Percentiles rank a stretch among this genome's conserved stretches.
phyloP scores from a whole-genome alignment of 1,140 invertebrate genomes.

The Cherax destructor region DNA sequence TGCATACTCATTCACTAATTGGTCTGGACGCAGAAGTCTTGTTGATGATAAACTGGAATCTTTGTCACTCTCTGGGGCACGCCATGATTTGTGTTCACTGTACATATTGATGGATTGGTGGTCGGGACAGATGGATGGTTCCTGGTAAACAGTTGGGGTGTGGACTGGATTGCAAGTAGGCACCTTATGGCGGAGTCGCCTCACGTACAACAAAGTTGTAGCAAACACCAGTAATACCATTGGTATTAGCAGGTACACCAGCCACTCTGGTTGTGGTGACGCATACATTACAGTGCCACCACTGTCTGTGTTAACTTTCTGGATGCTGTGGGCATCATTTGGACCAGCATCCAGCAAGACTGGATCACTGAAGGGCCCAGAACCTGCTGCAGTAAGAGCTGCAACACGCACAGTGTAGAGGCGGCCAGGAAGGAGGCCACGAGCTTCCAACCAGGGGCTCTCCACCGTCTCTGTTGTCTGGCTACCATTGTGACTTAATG shows the following conservation, averaged over 20 bases:
- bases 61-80: conserved; percentile 58
- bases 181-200: conserved; percentile 54
- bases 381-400: conserved; percentile 66
- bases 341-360: conserved; percentile 8
- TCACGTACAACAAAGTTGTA: conserved; percentile 58
- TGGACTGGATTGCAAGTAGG: conserved; percentile 52
- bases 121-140: conserved; percentile 62
- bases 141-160: conserved; percentile 35
- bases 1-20: conserved; percentile 67
- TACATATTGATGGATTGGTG: conserved; percentile 16
- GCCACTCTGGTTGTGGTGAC: conserved; percentile 17
- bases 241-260: conserved; percentile 62
- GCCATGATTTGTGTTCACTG: conserved; percentile 66
- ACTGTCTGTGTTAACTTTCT: background rate
- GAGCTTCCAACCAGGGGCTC: conserved; percentile 47
- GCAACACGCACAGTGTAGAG: too few relatives aligned
- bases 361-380: conserved; percentile 64
- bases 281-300: conserved; percentile 57
- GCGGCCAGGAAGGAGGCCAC: too few relatives aligned
- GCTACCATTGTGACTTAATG: background rate
- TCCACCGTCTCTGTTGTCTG: conserved; percentile 49
- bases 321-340: background rate
- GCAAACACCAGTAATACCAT: conserved; percentile 65
- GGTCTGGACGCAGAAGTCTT: conserved; percentile 57
- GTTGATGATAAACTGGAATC: conserved; percentile 35